phyloP scores from a whole-genome alignment of 2,113 vertebrate species.

The Polypterus senegalus region DNA sequence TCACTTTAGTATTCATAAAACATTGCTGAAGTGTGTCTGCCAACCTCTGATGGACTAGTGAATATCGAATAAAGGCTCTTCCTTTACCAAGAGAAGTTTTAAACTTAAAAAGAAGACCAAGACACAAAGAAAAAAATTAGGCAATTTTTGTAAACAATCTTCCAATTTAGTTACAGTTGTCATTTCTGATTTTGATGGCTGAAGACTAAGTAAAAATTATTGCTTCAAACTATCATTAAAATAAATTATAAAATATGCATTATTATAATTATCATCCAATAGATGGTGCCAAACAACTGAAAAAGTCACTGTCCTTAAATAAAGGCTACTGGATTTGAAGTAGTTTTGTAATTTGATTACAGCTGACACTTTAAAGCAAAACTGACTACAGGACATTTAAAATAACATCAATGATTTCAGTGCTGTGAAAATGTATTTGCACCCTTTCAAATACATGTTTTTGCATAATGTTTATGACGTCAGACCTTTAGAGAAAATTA shows the following conservation, averaged over 20 bases:
- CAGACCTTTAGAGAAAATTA: too few relatives aligned
- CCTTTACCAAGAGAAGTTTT: slow-evolving; percentile 90
- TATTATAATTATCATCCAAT: too few relatives aligned
- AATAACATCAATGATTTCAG: too few relatives aligned
- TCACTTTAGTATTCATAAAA: slow-evolving; percentile 80
- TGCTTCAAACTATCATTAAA: too few relatives aligned
- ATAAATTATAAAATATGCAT: too few relatives aligned
- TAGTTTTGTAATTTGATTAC: neutral
- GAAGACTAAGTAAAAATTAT: too few relatives aligned
- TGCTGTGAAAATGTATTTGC: too few relatives aligned
- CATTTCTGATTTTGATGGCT: neutral
- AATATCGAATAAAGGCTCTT: slow-evolving; percentile 86
- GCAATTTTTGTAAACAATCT: slow-evolving; percentile 11
- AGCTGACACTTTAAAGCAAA: neutral
- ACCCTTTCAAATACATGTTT: too few relatives aligned
- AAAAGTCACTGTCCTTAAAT: too few relatives aligned
- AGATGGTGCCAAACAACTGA: too few relatives aligned
- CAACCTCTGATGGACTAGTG: slow-evolving; percentile 81
- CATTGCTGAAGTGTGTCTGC: slow-evolving; percentile 93
- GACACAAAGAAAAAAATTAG: slow-evolving; percentile 34
- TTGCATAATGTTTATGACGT: too few relatives aligned
- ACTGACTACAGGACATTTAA: neutral
- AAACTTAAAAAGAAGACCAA: slow-evolving; percentile 48
- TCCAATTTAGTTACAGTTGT: slow-evolving; percentile 9
- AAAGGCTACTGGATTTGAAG: too few relatives aligned